Percentiles rank a stretch among this genome's conserved stretches.
phyloP scores from a whole-genome alignment of 2,888 invertebrate genomes.

The Oxystoma pomonae region DNA sequence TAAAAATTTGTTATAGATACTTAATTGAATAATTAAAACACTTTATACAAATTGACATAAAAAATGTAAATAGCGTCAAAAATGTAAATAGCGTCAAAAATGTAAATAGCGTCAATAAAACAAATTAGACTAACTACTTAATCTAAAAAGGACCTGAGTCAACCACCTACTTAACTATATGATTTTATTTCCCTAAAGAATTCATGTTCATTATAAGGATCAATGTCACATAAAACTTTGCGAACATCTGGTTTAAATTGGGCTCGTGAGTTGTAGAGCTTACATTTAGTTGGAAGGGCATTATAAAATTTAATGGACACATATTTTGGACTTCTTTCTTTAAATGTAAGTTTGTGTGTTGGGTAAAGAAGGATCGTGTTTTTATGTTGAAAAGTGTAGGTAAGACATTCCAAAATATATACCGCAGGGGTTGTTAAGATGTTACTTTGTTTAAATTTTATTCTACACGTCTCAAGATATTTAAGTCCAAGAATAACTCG shows the following conservation, averaged over 20 bases:
- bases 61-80: no score
- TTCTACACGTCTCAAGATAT: neutral
- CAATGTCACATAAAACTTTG: neutral
- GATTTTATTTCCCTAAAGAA: neutral
- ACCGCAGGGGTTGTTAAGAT: neutral
- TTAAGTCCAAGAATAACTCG: neutral
- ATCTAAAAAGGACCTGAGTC: no score
- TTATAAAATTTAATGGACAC: neutral
- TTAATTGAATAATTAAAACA: no score
- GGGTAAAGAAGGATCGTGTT: neutral
- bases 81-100: no score
- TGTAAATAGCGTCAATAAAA: no score
- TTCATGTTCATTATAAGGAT: neutral
- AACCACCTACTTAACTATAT: neutral
- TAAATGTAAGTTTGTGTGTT: neutral
- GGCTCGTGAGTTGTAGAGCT: neutral
- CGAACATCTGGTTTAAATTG: neutral
- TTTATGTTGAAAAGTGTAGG: neutral
- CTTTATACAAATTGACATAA: no score
- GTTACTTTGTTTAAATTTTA: neutral
- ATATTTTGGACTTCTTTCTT: neutral
- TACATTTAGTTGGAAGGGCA: neutral
- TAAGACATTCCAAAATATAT: neutral
- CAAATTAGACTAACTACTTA: no score
- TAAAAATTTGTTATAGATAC: no score